Conservation (phyloP, 2,888 invertebrate species). For the Eristalis tenax region DNA sequence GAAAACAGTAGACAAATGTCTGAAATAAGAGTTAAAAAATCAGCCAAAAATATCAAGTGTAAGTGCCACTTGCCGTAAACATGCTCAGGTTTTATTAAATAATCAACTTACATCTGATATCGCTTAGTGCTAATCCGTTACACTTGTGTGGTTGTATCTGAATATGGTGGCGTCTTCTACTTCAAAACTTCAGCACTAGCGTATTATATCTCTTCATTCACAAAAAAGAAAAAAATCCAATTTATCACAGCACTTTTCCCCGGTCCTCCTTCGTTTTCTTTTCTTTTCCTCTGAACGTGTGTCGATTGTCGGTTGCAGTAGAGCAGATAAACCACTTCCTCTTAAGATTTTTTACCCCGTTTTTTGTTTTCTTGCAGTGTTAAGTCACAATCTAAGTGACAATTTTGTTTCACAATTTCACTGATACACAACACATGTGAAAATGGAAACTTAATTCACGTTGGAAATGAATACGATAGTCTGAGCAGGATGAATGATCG, state of each 20-base stretch:
- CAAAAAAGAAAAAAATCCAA: slow-evolving; percentile 15
- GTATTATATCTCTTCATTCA: slow-evolving; percentile 29
- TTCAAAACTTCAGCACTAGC: slow-evolving; percentile 29
- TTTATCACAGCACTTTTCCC: slow-evolving; percentile 49
- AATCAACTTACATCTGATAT: slow-evolving; percentile 48
- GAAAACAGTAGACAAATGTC: neutral
- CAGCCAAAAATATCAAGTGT: neutral
- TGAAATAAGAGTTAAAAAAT: neutral
- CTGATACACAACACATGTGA: slow-evolving; percentile 7
- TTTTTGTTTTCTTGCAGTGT: neutral
- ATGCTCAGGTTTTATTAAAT: neutral
- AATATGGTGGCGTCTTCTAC: slow-evolving; percentile 28
- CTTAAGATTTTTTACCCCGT: slow-evolving; percentile 22
- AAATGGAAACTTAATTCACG: slow-evolving; percentile 41
- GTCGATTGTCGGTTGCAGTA: slow-evolving; percentile 33
- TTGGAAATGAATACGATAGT: neutral
- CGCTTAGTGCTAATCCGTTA: slow-evolving; percentile 38
- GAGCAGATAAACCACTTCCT: slow-evolving; percentile 68
- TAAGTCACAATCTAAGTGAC: slow-evolving; percentile 20
- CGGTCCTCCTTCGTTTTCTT: neutral
- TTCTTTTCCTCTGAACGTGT: slow-evolving; percentile 24
- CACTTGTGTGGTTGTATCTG: neutral
- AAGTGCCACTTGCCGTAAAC: neutral
- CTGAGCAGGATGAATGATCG: neutral
- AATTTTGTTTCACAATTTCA: slow-evolving; percentile 7